phyloP scores from a whole-genome alignment of 2,797 vertebrate genomes.

The Microctenopoma steveboyesi region DNA sequence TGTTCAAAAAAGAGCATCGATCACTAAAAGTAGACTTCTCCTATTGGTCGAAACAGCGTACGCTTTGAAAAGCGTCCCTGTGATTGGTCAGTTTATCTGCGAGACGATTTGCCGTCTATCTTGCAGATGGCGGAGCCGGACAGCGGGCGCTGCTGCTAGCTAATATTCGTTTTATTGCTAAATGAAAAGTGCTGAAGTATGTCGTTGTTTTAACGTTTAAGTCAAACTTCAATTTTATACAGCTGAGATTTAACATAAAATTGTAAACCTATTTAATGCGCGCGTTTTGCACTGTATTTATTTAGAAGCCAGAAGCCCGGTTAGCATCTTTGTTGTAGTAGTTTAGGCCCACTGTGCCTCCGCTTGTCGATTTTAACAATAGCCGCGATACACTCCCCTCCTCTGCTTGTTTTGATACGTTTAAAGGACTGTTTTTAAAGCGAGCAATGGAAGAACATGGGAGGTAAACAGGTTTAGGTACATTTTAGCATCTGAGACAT shows the following conservation, averaged over 20 bases:
- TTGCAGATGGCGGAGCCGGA: slow-evolving; percentile 78
- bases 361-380: slow-evolving; percentile 87
- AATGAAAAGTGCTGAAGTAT: slow-evolving; percentile 75
- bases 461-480: slow-evolving; percentile 23
- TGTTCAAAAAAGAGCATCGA: slow-evolving; percentile 8
- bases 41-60: slow-evolving; percentile 73
- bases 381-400: slow-evolving; percentile 70
- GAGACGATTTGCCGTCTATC: slow-evolving; percentile 66
- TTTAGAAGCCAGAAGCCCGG: slow-evolving; percentile 58
- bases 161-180: slow-evolving; percentile 75
- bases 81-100: slow-evolving; percentile 75
- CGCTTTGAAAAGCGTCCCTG: slow-evolving; percentile 48
- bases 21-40: background rate
- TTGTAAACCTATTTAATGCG: slow-evolving; percentile 39
- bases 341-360: slow-evolving; percentile 75
- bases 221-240: slow-evolving; percentile 23
- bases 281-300: slow-evolving; percentile 75
- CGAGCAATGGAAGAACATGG: slow-evolving; percentile 46
- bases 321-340: slow-evolving; percentile 82
- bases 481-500: slow-evolving; percentile 61
- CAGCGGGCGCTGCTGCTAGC: slow-evolving; percentile 69
- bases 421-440: slow-evolving; percentile 27
- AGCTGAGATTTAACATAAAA: slow-evolving; percentile 18
- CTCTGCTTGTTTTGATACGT: slow-evolving; percentile 50
- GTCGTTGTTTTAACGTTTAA: slow-evolving; percentile 33